Conservation (phyloP, 2,888 invertebrate genomes). For the Chesias legatella region DNA sequence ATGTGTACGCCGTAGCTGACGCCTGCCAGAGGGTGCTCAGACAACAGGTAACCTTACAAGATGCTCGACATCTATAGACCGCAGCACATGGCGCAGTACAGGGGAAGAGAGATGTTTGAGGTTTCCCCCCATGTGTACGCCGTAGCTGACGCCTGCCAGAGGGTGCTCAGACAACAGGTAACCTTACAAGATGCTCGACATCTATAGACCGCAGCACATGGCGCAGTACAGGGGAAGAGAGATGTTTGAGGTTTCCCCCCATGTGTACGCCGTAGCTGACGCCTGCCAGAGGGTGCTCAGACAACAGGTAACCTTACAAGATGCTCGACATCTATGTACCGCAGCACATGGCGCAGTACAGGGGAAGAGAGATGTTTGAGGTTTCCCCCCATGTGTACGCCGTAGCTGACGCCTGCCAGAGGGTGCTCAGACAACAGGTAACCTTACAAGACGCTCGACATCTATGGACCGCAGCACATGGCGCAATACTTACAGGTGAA, state of each 20-base stretch:
- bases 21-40: constrained; percentile 96
- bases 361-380: constrained; percentile 96
- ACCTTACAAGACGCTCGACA: constrained; percentile 89
- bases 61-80: constrained; percentile 94
- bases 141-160: constrained; percentile 97
- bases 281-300: constrained; percentile 96
- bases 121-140: constrained; percentile 98
- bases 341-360: constrained; percentile 91
- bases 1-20: constrained; percentile 98
- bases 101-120: constrained; percentile 96
- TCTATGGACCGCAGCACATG: too few species aligned
- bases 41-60: constrained; percentile 93
- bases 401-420: constrained; percentile 97
- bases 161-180: constrained; percentile 92
- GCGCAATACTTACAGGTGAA: too few species aligned
- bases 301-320: constrained; percentile 89
- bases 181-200: constrained; percentile 93
- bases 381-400: constrained; percentile 98
- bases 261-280: constrained; percentile 99
- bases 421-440: constrained; percentile 92
- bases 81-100: constrained; percentile 91
- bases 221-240: constrained; percentile 94
- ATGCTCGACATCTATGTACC: constrained; percentile 94
- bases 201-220: constrained; percentile 93
- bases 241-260: constrained; percentile 97